These are phyloP conservation scores for Columba guinea DNA, from an alignment of 2,797 vertebrate genomes.

Conservation along the genomic window DNA sequence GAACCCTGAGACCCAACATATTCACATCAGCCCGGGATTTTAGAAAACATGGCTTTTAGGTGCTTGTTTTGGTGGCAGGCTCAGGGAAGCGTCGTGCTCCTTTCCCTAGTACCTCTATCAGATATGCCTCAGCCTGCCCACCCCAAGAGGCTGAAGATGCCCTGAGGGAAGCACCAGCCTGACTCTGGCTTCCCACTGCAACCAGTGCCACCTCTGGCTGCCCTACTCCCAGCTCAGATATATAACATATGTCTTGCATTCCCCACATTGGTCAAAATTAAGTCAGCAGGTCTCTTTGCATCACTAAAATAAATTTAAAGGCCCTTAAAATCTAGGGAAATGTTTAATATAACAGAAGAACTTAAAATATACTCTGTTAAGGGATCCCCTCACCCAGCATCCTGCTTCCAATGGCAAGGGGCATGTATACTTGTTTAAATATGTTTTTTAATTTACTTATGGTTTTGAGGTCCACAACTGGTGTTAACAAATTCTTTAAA, in stretches of 20 bases:
- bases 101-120: not conserved
- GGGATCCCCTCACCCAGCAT: not conserved
- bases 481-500: not conserved
- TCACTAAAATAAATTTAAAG: not conserved
- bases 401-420: not conserved
- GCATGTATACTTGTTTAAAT: not conserved
- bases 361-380: not conserved
- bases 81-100: not conserved
- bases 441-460: not conserved
- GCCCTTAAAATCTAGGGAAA: not conserved
- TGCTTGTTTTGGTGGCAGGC: not conserved
- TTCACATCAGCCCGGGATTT: not conserved
- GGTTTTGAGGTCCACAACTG: not conserved
- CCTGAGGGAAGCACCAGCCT: not conserved
- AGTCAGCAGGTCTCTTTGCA: not conserved
- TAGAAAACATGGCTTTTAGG: not conserved
- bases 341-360: not conserved
- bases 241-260: not conserved
- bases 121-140: not conserved
- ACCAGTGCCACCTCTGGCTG: rapidly evolving
- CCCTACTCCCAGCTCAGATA: not conserved
- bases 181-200: rapidly evolving
- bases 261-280: not conserved
- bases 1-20: not conserved
- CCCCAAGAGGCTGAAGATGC: not conserved